Evolutionary conservation across 2,888 invertebrate species (phyloP).

Genomic region (Rapana venosa): DNA sequence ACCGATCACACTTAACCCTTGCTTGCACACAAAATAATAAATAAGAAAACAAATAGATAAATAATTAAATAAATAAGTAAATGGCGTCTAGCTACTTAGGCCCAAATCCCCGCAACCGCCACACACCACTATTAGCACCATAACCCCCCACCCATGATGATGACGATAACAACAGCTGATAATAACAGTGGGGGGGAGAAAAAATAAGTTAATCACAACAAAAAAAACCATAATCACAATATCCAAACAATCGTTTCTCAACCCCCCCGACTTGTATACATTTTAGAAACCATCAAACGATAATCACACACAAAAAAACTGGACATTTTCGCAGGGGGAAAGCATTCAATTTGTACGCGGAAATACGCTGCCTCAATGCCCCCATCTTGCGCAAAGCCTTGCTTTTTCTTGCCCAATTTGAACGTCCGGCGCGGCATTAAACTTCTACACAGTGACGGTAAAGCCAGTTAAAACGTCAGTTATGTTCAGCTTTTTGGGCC

Average conservation of each 20-base stretch:
- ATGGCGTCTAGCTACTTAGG: too few species aligned
- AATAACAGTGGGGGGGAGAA: too few species aligned
- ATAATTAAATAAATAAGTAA: too few species aligned
- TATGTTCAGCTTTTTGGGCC: not conserved
- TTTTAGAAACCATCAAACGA: not conserved
- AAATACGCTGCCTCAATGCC: not conserved
- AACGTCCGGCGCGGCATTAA: not conserved
- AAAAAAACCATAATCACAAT: not conserved
- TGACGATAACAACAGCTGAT: too few species aligned
- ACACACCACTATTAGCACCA: too few species aligned
- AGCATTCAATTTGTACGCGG: not conserved
- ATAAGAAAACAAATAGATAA: too few species aligned
- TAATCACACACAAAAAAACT: not conserved
- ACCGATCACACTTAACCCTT: too few species aligned
- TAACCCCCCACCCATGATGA: too few species aligned
- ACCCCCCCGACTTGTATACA: not conserved
- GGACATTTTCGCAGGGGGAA: not conserved
- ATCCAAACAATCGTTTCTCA: not conserved
- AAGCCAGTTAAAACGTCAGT: conserved; percentile 24
- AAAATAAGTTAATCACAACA: too few species aligned
- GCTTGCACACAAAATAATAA: too few species aligned
- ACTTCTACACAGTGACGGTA: not conserved
- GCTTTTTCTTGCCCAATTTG: not conserved
- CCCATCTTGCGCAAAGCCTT: not conserved
- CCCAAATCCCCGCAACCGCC: too few species aligned